Conservation (phyloP, 1,140 invertebrate genomes). For the Microvelia longipes region DNA sequence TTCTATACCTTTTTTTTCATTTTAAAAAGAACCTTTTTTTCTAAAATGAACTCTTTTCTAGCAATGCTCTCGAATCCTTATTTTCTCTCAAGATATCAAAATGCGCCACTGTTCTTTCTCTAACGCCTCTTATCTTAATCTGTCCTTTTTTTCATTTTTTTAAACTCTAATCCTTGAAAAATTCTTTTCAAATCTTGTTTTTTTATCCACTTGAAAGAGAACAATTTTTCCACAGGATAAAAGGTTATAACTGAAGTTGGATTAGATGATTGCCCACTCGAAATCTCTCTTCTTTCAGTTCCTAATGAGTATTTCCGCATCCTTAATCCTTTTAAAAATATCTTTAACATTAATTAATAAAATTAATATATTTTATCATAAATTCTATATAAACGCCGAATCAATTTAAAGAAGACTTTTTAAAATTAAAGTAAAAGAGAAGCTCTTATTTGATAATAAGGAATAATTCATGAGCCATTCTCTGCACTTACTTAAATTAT, state of each 20-base stretch:
- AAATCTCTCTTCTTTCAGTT: not conserved
- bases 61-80: not conserved
- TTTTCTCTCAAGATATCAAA: not conserved
- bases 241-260: too few relatives aligned
- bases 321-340: not conserved
- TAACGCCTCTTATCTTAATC: not conserved
- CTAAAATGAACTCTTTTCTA: not conserved
- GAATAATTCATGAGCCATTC: not conserved
- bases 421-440: not conserved
- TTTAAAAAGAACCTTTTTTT: not conserved
- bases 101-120: not conserved
- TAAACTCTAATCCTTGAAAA: not conserved
- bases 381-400: too few relatives aligned
- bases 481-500: not conserved
- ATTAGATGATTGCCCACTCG: not conserved
- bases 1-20: not conserved
- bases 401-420: too few relatives aligned
- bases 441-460: not conserved
- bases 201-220: not conserved
- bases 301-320: not conserved
- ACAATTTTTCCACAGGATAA: not conserved
- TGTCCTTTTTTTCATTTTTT: not conserved
- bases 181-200: not conserved
- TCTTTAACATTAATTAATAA: too few relatives aligned
- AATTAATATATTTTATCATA: too few relatives aligned